Conservation (phyloP, 92 coral and sea anemone species). For the Parazoanthus darwini region DNA sequence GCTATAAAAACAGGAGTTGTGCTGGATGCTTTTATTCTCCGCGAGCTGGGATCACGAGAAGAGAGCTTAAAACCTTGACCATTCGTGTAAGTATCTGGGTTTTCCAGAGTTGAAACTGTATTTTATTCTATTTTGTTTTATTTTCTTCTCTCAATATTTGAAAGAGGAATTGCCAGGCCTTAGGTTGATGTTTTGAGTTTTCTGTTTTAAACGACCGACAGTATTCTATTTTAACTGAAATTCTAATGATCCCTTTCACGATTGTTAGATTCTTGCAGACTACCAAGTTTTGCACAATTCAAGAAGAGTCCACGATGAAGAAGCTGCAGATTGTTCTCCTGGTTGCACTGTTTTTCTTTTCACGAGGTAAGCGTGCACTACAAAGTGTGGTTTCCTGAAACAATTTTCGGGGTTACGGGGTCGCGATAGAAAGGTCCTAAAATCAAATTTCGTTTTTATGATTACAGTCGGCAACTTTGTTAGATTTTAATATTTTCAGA, state of each 20-base stretch:
- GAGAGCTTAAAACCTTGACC: not conserved
- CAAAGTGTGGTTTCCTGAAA: too few species aligned
- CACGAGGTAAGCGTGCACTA: not conserved
- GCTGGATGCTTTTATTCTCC: not conserved
- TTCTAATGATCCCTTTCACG: too few species aligned
- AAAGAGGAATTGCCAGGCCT: not conserved
- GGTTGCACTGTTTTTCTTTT: not conserved
- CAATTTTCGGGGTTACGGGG: too few species aligned
- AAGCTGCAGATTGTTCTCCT: not conserved
- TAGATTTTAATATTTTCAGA: too few species aligned
- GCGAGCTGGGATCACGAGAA: not conserved
- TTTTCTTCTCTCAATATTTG: not conserved
- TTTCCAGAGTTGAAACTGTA: not conserved
- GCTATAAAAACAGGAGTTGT: not conserved
- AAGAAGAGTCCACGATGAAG: not conserved
- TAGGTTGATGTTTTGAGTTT: too few species aligned
- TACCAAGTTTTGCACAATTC: not conserved
- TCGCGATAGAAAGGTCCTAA: too few species aligned
- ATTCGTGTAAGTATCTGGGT: not conserved
- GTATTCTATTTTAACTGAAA: too few species aligned
- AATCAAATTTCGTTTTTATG: too few species aligned
- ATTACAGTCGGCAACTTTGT: too few species aligned
- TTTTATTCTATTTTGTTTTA: too few species aligned
- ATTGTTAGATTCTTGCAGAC: not conserved
- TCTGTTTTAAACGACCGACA: too few species aligned